phyloP scores from a whole-genome alignment of 1,140 invertebrate species.

The Paraescarpia echinospica region DNA sequence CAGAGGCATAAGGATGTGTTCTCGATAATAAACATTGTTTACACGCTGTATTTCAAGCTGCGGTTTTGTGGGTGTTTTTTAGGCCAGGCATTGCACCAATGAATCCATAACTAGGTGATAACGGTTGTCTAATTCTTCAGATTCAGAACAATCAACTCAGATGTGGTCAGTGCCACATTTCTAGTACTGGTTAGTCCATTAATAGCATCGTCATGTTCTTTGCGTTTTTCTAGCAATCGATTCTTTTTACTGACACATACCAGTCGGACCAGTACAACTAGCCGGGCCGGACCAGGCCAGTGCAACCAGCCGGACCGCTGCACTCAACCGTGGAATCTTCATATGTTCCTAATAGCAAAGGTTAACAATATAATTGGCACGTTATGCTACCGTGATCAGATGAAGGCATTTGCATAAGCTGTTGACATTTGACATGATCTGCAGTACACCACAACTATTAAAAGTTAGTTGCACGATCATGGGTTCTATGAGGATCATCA shows the following conservation, averaged over 20 bases:
- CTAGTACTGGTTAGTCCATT: no score
- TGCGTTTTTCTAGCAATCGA: no score
- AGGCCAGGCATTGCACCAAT: no score
- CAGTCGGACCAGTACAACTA: no score
- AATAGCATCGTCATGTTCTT: no score
- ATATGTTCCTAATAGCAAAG: not conserved
- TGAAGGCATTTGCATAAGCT: not conserved
- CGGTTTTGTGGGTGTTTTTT: not conserved
- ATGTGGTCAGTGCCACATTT: no score
- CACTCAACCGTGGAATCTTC: not conserved
- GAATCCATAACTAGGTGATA: no score
- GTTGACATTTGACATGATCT: no score
- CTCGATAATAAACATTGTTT: not conserved
- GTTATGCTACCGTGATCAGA: not conserved
- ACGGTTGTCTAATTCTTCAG: no score
- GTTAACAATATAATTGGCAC: not conserved
- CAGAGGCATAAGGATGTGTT: not conserved
- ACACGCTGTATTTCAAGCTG: not conserved
- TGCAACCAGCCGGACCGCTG: not conserved
- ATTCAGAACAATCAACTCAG: no score
- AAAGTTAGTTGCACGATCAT: not conserved
- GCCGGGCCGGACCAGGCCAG: no score
- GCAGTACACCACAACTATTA: not conserved
- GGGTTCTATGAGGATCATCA: not conserved
- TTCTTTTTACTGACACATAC: no score